Percentiles rank a stretch among this genome's conserved stretches.
Conservation (phyloP, 2,797 vertebrate genomes). For the Acomys russatus region DNA sequence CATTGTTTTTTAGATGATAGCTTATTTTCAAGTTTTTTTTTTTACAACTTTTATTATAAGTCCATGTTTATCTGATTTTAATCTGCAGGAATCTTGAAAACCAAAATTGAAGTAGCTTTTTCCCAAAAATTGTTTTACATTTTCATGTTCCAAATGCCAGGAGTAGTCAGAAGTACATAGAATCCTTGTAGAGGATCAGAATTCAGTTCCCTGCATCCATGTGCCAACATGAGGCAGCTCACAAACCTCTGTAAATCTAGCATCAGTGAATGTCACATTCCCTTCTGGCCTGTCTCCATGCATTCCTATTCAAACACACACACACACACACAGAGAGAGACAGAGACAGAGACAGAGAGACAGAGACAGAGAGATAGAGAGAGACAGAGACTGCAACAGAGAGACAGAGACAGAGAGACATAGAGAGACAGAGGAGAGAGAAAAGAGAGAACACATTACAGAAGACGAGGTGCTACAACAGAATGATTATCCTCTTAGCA, state of each 20-base stretch:
- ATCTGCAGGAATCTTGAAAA: not conserved
- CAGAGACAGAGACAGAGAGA: too few species aligned
- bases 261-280: not conserved
- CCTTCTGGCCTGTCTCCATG: not conserved
- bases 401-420: too few species aligned
- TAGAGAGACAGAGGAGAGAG: not conserved
- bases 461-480: not conserved
- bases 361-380: not conserved
- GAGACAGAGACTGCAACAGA: not conserved
- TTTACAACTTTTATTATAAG: not conserved
- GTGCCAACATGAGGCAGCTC: not conserved
- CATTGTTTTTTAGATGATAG: not conserved
- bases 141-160: conserved; percentile 20
- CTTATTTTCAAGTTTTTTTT: conserved; percentile 36
- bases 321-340: not conserved
- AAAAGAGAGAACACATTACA: not conserved
- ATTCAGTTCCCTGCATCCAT: too few species aligned
- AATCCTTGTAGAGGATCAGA: not conserved
- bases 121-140: not conserved
- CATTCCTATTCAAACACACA: not conserved
- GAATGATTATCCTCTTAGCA: not conserved
- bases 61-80: conserved; percentile 34
- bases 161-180: not conserved
- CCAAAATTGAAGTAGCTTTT: not conserved
- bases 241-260: not conserved